Base-by-base conservation (phyloP, 2,888 invertebrate genomes). In the Cantharis rustica region DNA sequence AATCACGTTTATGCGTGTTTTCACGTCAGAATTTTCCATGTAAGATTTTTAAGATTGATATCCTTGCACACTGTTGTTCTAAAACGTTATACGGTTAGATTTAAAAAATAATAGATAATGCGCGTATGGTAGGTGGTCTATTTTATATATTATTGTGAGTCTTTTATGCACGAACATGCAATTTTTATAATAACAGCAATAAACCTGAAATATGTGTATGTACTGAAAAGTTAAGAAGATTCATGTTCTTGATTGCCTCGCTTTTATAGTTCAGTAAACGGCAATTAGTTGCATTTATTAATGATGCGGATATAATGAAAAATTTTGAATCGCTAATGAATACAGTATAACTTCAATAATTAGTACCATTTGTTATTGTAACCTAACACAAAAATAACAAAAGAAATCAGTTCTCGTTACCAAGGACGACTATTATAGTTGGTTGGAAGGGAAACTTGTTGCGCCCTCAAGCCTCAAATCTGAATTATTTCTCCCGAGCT, bases 1-100 rank as follows among this genome's bases (percentile, higher is more conserved):
- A 81, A 81, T 81, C 81, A 81, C 80, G 76, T 81, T 79, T 77
- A 79, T 79, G 81, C 81, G 81, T 81, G 81, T 79, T 75, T 78
- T 77, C 72, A 77, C 80, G 80, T 79, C 75, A 78, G 77, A 78
- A 66, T 73, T 76, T 81, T 80, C 78, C 82, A 79, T 82, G 82
- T 75, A 78, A 81, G 82, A 82, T 82, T 79, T 79, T 79, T 71
- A 68, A 76, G 73, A 71, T 71, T 68, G 76, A 76, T 76, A 73
- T 31, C 63, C 27, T 64, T 61, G 63, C 61, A 66, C 64, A 66
- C 47, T 47, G 47, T 47, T 47, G 47, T 47, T 47, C 47, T 47
- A 47, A 47, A 47, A 47, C 47, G 47, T 47, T 47, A 47, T 47
- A 47, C n/a, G 7, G 47, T 47, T 47, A 47, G 47, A 47, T 47